Evolutionary conservation across 2,797 vertebrate species (phyloP).

Genomic region (Acrocephalus scirpaceus): DNA sequence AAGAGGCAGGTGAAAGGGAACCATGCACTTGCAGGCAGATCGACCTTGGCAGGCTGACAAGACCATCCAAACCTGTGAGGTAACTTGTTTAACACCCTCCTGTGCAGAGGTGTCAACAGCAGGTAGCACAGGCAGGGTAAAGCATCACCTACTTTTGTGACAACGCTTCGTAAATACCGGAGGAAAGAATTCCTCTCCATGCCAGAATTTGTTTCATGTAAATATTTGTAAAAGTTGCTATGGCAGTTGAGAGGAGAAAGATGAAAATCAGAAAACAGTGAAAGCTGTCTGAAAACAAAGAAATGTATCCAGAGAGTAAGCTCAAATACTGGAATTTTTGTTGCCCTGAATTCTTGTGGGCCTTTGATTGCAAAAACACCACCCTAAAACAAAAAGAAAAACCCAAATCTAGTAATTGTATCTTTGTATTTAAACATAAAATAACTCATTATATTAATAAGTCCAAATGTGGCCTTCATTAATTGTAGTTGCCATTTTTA

Average conservation of each 20-base stretch:
- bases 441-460: neutral
- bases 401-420: neutral
- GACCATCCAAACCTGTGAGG: conserved; percentile 69
- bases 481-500: neutral
- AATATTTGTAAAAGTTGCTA: conserved; percentile 88
- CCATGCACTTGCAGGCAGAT: conserved; percentile 42
- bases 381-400: neutral
- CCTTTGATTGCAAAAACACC: neutral
- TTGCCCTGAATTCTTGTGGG: neutral
- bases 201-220: conserved; percentile 78
- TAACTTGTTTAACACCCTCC: conserved; percentile 78
- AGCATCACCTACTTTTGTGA: conserved; percentile 81
- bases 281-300: conserved; percentile 76
- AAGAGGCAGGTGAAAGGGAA: conserved; percentile 75
- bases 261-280: conserved; percentile 78
- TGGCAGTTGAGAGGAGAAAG: conserved; percentile 78
- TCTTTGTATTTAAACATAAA: neutral
- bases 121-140: conserved; percentile 76
- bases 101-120: conserved; percentile 77
- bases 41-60: conserved; percentile 80
- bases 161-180: conserved; percentile 65
- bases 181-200: conserved; percentile 65
- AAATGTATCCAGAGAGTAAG: conserved; percentile 76
- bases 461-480: neutral
- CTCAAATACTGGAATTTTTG: conserved; percentile 20